Evolutionary conservation across 2,113 vertebrate species (phyloP), one percentile per base, ranked within the genome.

Genomic region (Paramisgurnus dabryanus): DNA sequence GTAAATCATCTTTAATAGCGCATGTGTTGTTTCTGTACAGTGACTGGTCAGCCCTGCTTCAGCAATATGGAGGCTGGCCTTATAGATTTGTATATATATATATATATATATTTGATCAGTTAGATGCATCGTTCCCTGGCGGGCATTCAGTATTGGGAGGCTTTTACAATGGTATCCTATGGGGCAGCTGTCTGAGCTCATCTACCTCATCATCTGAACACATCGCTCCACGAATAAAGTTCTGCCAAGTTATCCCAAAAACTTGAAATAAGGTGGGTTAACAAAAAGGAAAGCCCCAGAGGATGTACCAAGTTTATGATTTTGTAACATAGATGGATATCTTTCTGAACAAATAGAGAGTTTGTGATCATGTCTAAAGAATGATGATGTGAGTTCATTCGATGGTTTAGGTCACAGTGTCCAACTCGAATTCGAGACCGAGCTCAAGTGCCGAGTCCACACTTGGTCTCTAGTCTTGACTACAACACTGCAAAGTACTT

Each of bases 1-100:
- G 10, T 8, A 40, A 10, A 40, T 63, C 64, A 50, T 73, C 75
- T 60, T 67, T 18, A 18, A 71, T 80, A 83, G 65, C 76, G 58
- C 77, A 71, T 80, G 68, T 67, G 67, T 22, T 47, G 9, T 76
- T 55, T 78, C 68, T 84, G 84, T 78, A 80, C 63, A 79, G 79
- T 81, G 64, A 75, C 57, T 47, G 64, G 40, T 75, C 64, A 64
- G 79, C 67, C 64, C 13, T 69, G 49, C 68, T 77, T 27, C n/a
- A 17, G 6, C 8, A n/a, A 18, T 58, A 66, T 58, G 43, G 66
- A 67, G 61, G 57, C 64, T 74, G 75, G 55, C 64, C 39, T 85
- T 84, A 57, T 17, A 58, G 50, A 45, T 40, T 12, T 74, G 41
- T 67, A 10, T 63, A 34, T 34, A 22, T 22, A 10, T 63, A 34